A percentile compares a stretch with the other conserved stretches of the same genome.
Evolutionary conservation across 2,888 invertebrate genomes (phyloP).

Genomic region (Andrena camellia): DNA sequence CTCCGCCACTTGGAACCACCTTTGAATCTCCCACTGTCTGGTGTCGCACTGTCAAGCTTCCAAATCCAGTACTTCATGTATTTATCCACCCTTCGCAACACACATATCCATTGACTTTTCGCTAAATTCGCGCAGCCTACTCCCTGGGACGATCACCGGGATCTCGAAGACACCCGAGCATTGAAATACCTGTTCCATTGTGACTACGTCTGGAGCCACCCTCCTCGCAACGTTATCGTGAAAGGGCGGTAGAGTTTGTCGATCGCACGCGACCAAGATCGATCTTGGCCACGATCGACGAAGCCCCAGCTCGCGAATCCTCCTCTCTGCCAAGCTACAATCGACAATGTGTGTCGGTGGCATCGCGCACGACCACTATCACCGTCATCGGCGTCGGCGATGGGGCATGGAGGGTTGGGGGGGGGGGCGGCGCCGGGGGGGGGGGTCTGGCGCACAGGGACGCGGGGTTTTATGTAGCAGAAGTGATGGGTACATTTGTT

Average conservation of each 20-base stretch:
- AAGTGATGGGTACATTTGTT: slow-evolving; percentile 84
- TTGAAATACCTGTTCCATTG: no score
- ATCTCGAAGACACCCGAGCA: no score
- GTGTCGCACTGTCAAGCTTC: no score
- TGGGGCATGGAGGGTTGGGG: slow-evolving; percentile 25
- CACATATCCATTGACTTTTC: no score
- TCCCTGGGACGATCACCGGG: no score
- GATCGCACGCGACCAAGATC: slow-evolving; percentile 15
- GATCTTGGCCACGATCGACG: slow-evolving; percentile 31
- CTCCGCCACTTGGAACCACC: no score
- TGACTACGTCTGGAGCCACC: neutral
- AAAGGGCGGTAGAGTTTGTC: neutral
- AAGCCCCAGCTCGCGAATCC: slow-evolving; percentile 52
- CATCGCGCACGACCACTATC: slow-evolving; percentile 63
- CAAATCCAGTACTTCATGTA: no score
- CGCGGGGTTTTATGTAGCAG: slow-evolving; percentile 83
- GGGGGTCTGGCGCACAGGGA: slow-evolving; percentile 47
- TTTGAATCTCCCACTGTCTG: no score
- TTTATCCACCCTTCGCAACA: no score
- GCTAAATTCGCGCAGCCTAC: no score
- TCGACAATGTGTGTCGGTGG: slow-evolving; percentile 57
- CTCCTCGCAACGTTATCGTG: neutral
- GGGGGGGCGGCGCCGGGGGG: slow-evolving; percentile 13
- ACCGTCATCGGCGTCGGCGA: slow-evolving; percentile 59
- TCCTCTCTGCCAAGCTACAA: slow-evolving; percentile 62